phyloP scores from a whole-genome alignment of 2,113 vertebrate genomes.

The Sinocyclocheilus anophthalmus region DNA sequence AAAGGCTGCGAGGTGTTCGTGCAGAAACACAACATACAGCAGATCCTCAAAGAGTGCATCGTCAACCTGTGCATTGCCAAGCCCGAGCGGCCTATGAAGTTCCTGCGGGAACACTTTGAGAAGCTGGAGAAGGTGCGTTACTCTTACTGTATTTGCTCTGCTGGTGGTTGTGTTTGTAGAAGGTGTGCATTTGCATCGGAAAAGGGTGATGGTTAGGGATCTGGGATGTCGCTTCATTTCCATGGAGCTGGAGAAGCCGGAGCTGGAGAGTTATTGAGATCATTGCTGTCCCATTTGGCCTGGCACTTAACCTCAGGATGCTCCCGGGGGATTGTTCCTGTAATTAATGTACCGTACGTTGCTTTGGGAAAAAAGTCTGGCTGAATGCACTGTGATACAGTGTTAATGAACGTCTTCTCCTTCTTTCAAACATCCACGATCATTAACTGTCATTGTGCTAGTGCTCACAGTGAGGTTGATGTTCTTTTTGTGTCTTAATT shows the following conservation, averaged over 20 bases:
- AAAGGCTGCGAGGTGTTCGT: constrained; percentile 94
- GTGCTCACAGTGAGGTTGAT: too few species aligned
- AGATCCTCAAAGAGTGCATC: constrained; percentile 94
- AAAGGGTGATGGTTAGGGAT: constrained; percentile 16
- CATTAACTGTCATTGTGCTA: too few species aligned
- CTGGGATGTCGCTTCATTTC: not conserved
- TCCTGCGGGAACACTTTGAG: constrained; percentile 95
- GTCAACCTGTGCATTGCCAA: constrained; percentile 93
- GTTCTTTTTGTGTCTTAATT: too few species aligned
- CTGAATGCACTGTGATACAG: too few species aligned
- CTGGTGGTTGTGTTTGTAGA: not conserved
- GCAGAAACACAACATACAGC: constrained; percentile 93
- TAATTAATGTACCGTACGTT: too few species aligned
- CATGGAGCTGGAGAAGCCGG: not conserved
- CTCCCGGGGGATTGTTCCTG: too few species aligned
- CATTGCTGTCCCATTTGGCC: constrained; percentile 12
- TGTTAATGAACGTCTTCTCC: too few species aligned
- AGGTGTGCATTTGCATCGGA: not conserved
- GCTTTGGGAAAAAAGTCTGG: too few species aligned
- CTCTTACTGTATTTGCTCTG: not conserved
- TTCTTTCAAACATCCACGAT: too few species aligned
- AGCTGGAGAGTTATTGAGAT: constrained; percentile 31
- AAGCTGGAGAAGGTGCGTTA: constrained; percentile 95
- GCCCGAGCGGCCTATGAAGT: constrained; percentile 93
- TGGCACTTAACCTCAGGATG: not conserved